phyloP scores from a whole-genome alignment of 2,113 vertebrate species.

The Syngnathoides biaculeatus region DNA sequence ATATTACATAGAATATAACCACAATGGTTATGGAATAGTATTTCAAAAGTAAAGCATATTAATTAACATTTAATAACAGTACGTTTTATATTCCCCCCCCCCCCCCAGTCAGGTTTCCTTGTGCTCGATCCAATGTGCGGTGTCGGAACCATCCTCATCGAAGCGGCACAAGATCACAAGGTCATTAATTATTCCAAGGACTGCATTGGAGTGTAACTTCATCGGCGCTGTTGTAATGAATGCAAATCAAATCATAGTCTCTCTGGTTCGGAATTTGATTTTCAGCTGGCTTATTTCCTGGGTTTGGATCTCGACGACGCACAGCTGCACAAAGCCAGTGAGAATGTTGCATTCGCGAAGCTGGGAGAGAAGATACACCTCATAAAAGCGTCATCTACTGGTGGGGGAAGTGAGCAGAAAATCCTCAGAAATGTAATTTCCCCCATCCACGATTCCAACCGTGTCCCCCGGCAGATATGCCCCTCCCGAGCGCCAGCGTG shows the following conservation, averaged over 20 bases:
- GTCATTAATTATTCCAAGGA: conserved; percentile 62
- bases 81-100: conserved; percentile 1
- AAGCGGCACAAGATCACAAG: conserved; percentile 85
- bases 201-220: background rate
- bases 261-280: background rate
- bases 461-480: conserved; percentile 67
- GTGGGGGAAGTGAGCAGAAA: conserved; percentile 58
- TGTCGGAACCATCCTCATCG: conserved; percentile 84
- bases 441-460: background rate
- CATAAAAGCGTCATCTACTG: conserved; percentile 79
- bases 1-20: too few relatives aligned
- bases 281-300: conserved; percentile 77
- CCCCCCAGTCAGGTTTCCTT: conserved; percentile 75
- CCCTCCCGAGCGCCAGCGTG: conserved; percentile 75
- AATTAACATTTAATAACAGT: background rate
- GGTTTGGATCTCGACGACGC: conserved; percentile 80
- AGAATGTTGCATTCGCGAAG: conserved; percentile 76
- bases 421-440: background rate
- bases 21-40: too few relatives aligned
- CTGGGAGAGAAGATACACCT: conserved; percentile 75
- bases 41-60: too few relatives aligned
- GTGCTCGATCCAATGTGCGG: conserved; percentile 95
- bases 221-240: background rate
- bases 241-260: background rate
- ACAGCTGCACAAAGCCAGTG: conserved; percentile 78